A percentile compares a stretch with the other conserved stretches of the same genome.
phyloP scores from a whole-genome alignment of 2,797 vertebrate species.

The Discoglossus pictus region DNA sequence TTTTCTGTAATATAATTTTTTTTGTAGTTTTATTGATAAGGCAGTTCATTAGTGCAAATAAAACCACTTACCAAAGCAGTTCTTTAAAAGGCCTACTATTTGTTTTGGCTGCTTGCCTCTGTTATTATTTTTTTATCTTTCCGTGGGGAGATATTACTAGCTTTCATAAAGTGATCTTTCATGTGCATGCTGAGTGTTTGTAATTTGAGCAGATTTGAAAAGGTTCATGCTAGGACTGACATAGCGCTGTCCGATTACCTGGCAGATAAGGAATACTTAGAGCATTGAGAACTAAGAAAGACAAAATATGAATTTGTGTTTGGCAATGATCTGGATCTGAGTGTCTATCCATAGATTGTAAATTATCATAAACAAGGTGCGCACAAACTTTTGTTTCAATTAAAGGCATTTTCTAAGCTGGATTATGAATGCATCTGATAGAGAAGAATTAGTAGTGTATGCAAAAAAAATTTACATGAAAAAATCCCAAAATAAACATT shows the following conservation, averaged over 20 bases:
- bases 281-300: slow-evolving; percentile 1
- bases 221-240: slow-evolving; percentile 28
- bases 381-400: too few species aligned
- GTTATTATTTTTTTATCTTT: slow-evolving; percentile 41
- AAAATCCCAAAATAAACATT: too few species aligned
- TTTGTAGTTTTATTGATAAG: slow-evolving; percentile 29
- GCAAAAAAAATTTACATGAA: too few species aligned
- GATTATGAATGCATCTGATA: too few species aligned
- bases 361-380: too few species aligned
- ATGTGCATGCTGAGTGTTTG: slow-evolving; percentile 39
- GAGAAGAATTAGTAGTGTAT: too few species aligned
- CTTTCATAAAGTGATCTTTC: slow-evolving; percentile 47
- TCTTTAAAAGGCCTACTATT: slow-evolving; percentile 34
- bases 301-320: background rate
- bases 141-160: slow-evolving; percentile 39
- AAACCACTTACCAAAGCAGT: slow-evolving; percentile 22
- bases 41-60: slow-evolving; percentile 12
- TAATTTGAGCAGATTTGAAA: slow-evolving; percentile 37
- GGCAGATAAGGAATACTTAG: slow-evolving; percentile 39
- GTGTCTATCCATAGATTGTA: too few species aligned
- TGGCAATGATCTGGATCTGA: background rate
- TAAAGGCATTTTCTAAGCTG: too few species aligned
- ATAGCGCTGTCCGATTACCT: slow-evolving; percentile 40
- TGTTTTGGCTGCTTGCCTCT: slow-evolving; percentile 13
- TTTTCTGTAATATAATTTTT: background rate